Evolutionary conservation across 1,140 invertebrate species (phyloP), one percentile per base, ranked within the genome.

Genomic region (Eubasilissa regina): DNA sequence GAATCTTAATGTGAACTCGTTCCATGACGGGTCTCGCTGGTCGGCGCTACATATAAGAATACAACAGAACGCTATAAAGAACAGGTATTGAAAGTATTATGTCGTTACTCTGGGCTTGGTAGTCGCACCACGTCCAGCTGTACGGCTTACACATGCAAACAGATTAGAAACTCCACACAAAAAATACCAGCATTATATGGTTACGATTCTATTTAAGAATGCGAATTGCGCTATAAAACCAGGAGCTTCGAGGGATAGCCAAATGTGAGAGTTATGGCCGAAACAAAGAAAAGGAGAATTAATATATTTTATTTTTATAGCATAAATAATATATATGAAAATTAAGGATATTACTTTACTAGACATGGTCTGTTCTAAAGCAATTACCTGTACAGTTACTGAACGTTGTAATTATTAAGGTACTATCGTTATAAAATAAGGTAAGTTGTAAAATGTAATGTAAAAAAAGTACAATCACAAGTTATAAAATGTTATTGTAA

Each of bases 61-160:
- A 35, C 25, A 35, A 35, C 25, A 35, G 25, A 3, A 6, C 25
- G 58, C 19, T 13, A 62, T 62, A 62, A 62, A 68, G 12, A 68
- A 68, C 64, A 15, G 64, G 64, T 68, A 68, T 68, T 68, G 64
- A 68, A 68, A 47, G 47, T 47, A 48, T 68, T 47, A 45, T 68
- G 19, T 68, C 45, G 64, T 48, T 68, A 68, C 45, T n/a, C 11
- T 68, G 35, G n/a, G n/a, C 43, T 68, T 68, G 64, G 64, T 44
- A 68, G 43, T 68, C 64, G 8, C 45, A 45, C 44, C 64, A 68
- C 64, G 64, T 68, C 19, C 35, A 4, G 43, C 6, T 9, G 44
- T 53, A 19, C 25, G 25, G 25, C 58, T 62, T 62, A 21, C 25
- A 35, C 17, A 62, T 62, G 53, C 53, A 56, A 56, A 19, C 53